Evolutionary conservation across 2,797 vertebrate species (phyloP).

Genomic region (Poeciliopsis turneri): DNA sequence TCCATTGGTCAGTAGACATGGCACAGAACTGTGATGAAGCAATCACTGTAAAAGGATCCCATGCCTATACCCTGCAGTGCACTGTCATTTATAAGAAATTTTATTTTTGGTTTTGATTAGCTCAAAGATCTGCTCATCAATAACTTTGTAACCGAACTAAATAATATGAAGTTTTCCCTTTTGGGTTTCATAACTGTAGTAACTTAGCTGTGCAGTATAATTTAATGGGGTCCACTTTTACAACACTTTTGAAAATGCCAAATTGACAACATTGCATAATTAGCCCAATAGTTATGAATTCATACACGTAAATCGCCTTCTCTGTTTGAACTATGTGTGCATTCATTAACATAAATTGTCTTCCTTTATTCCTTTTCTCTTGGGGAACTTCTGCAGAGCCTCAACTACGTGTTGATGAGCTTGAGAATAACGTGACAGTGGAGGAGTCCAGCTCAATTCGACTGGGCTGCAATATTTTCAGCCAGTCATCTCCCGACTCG

Average conservation of each 20-base stretch:
- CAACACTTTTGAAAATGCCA: background rate
- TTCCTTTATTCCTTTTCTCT: background rate
- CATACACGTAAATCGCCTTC: background rate
- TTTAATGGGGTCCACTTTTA: background rate
- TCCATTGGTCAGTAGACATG: background rate
- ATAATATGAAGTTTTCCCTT: background rate
- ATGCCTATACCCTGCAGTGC: background rate
- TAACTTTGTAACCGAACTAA: background rate
- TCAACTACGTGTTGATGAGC: conserved; percentile 89
- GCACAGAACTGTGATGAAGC: background rate
- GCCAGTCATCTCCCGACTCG: conserved; percentile 90
- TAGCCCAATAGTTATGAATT: background rate
- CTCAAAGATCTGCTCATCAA: background rate
- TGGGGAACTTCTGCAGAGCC: conserved; percentile 76
- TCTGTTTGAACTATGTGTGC: background rate
- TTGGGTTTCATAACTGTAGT: background rate
- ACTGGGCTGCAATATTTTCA: conserved; percentile 90
- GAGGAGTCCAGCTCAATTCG: conserved; percentile 86
- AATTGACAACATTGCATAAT: background rate
- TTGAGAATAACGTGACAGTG: conserved; percentile 88
- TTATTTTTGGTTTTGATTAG: background rate
- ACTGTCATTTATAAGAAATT: background rate
- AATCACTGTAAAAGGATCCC: background rate
- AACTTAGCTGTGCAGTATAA: background rate
- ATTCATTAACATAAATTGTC: background rate